These are phyloP conservation scores for Tangara arthus DNA, from an alignment of 2,797 vertebrate genomes.

Conservation along the genomic window DNA sequence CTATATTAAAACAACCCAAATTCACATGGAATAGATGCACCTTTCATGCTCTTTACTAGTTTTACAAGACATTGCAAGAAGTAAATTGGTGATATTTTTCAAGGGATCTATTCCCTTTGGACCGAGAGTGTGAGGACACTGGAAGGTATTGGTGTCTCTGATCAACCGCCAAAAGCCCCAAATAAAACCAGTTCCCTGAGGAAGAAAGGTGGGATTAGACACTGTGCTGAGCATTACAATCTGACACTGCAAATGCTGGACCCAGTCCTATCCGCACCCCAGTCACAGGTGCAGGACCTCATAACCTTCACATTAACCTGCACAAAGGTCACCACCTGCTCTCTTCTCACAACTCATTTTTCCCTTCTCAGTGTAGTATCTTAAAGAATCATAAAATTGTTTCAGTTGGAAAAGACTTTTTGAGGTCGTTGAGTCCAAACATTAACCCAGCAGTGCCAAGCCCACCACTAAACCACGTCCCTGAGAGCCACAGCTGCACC, in stretches of 20 bases:
- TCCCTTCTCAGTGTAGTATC: background rate
- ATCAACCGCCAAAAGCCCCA: background rate
- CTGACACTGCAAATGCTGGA: background rate
- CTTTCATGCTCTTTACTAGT: background rate
- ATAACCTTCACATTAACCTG: background rate
- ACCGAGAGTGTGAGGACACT: background rate
- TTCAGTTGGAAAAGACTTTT: background rate
- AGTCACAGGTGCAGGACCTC: background rate
- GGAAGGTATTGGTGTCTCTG: background rate
- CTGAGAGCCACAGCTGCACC: background rate
- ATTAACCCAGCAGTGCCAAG: background rate
- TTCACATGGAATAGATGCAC: background rate
- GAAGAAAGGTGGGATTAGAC: background rate
- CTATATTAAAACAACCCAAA: background rate
- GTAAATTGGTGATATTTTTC: background rate
- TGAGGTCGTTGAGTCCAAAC: background rate
- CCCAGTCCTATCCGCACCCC: background rate
- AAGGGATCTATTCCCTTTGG: background rate
- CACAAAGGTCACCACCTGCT: background rate
- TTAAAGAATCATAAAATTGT: background rate
- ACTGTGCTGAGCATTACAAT: background rate
- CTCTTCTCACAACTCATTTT: background rate
- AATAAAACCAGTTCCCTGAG: background rate
- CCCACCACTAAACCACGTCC: background rate
- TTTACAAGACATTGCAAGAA: background rate